Percentiles rank a stretch among this genome's conserved stretches.
Conservation (phyloP, 2,113 vertebrate genomes). For the Grus americana region DNA sequence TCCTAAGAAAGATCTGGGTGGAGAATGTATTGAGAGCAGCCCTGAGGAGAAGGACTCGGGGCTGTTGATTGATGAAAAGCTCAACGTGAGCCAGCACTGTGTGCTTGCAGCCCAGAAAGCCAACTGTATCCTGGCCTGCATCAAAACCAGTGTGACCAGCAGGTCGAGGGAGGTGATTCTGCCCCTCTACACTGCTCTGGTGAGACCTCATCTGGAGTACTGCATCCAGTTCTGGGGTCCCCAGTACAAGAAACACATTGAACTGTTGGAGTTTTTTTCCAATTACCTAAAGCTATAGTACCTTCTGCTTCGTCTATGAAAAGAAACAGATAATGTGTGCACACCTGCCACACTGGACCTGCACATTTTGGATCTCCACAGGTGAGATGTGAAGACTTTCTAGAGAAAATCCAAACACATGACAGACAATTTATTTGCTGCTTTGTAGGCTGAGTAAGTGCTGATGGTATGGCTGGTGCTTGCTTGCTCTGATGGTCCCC, state of each 20-base stretch:
- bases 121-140: no score
- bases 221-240: no score
- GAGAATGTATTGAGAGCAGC: no score
- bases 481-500: neutral
- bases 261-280: neutral
- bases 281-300: neutral
- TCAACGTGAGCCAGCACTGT: no score
- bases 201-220: no score
- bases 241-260: no score
- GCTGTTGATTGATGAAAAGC: no score
- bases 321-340: neutral
- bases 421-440: neutral
- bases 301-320: neutral
- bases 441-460: neutral
- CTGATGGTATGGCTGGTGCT: neutral
- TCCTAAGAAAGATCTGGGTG: neutral
- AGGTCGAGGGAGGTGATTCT: no score
- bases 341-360: neutral
- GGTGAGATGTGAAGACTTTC: neutral
- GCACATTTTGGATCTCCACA: neutral
- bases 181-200: no score
- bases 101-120: no score
- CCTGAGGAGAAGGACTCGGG: no score
- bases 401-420: neutral
- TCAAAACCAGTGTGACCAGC: no score